Percentiles rank a stretch among this genome's conserved stretches.
Evolutionary conservation across 2,797 vertebrate genomes (phyloP).

Genomic region (Linurgus olivaceus): DNA sequence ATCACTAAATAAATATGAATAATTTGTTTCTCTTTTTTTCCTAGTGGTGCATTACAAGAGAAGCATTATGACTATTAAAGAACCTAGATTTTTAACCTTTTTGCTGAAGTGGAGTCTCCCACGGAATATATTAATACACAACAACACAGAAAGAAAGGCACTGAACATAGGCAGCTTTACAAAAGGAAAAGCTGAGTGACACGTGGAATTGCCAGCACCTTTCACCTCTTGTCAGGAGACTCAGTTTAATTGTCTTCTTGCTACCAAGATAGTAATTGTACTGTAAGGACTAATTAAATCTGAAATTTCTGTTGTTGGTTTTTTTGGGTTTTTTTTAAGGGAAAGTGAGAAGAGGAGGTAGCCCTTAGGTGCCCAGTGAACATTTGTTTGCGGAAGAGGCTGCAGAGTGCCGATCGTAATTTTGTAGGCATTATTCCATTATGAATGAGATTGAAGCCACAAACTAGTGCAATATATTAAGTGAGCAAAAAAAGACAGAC

Average conservation of each 20-base stretch:
- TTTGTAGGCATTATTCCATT: neutral
- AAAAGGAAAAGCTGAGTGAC: neutral
- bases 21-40: neutral
- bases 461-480: constrained; percentile 11
- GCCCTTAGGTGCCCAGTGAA: neutral
- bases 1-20: neutral
- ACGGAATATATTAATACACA: neutral
- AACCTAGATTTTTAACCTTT: neutral
- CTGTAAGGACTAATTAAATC: neutral
- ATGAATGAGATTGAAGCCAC: neutral
- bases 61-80: neutral
- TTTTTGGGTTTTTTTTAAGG: neutral
- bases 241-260: neutral
- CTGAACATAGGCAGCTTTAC: neutral
- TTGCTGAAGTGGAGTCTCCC: neutral
- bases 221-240: neutral
- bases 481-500: constrained; percentile 53
- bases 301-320: neutral
- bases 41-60: neutral
- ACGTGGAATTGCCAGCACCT: neutral
- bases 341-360: neutral
- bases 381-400: neutral
- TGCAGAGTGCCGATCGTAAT: neutral
- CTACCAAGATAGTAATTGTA: neutral
- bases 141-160: neutral